Percentiles rank a stretch among this genome's conserved stretches.
Conservation (phyloP, 2,113 vertebrate species). For the Calypte anna region DNA sequence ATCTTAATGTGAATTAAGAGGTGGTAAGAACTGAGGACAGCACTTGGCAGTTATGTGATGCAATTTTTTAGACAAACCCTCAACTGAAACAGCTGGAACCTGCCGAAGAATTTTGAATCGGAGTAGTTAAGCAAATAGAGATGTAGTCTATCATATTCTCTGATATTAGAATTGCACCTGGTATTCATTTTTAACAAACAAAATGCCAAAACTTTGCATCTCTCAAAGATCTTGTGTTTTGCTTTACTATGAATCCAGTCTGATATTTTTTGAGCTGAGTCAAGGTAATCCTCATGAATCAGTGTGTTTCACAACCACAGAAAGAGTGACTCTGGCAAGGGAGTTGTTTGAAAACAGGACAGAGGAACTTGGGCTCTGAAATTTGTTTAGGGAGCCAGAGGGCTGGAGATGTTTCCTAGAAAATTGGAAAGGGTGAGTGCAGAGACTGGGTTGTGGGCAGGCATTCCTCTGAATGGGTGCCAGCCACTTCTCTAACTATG, state of each 20-base stretch:
- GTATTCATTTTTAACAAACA: background rate
- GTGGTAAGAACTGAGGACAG: background rate
- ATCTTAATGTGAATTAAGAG: background rate
- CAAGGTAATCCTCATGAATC: background rate
- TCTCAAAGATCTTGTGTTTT: background rate
- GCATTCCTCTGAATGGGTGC: rapidly evolving
- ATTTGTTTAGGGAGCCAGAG: background rate
- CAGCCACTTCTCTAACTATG: background rate
- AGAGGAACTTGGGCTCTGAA: background rate
- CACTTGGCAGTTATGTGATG: background rate
- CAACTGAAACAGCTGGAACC: background rate
- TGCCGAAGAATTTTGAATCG: background rate
- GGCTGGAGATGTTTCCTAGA: background rate
- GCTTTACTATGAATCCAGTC: background rate
- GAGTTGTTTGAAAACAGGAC: background rate
- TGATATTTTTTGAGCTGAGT: background rate
- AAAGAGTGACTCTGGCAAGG: background rate
- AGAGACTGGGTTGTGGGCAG: background rate
- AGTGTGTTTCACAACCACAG: background rate
- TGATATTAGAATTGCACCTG: background rate
- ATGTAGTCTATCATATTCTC: background rate
- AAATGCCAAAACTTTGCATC: background rate
- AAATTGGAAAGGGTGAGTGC: background rate
- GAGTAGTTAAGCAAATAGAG: background rate
- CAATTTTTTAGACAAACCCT: background rate